phyloP scores from a whole-genome alignment of 2,888 invertebrate species.

The Meteorus cinctellus region DNA sequence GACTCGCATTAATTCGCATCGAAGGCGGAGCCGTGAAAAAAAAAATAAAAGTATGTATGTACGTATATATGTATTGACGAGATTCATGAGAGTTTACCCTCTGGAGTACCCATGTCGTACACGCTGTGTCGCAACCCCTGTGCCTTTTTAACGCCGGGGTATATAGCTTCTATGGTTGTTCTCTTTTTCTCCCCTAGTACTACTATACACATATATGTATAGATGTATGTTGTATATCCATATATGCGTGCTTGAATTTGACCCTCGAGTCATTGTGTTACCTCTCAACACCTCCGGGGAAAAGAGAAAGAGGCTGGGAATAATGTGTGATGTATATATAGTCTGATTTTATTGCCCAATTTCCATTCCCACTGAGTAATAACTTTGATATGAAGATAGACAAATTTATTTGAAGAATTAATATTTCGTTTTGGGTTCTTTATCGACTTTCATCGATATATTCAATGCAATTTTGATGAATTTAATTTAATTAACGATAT shows the following conservation, averaged over 20 bases:
- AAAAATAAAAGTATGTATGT: neutral
- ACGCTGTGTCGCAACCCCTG: conserved; percentile 35
- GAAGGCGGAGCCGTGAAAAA: conserved; percentile 46
- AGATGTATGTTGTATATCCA: neutral
- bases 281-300: conserved; percentile 65
- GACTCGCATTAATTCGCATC: neutral
- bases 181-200: conserved; percentile 54
- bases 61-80: conserved; percentile 28
- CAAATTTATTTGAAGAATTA: neutral
- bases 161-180: conserved; percentile 49
- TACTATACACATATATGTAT: neutral
- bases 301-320: conserved; percentile 15
- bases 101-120: conserved; percentile 40
- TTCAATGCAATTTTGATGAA: too few species aligned
- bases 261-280: conserved; percentile 68
- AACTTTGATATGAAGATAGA: neutral
- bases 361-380: neutral
- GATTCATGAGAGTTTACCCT: conserved; percentile 46
- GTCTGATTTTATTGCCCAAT: neutral
- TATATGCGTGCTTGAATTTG: conserved; percentile 64
- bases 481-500: too few species aligned
- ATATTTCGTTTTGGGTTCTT: too few species aligned
- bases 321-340: conserved; percentile 4
- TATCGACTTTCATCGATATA: too few species aligned
- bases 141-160: conserved; percentile 23